Base-by-base conservation (phyloP, 2,797 vertebrate genomes). In the Myripristis jacobus region DNA sequence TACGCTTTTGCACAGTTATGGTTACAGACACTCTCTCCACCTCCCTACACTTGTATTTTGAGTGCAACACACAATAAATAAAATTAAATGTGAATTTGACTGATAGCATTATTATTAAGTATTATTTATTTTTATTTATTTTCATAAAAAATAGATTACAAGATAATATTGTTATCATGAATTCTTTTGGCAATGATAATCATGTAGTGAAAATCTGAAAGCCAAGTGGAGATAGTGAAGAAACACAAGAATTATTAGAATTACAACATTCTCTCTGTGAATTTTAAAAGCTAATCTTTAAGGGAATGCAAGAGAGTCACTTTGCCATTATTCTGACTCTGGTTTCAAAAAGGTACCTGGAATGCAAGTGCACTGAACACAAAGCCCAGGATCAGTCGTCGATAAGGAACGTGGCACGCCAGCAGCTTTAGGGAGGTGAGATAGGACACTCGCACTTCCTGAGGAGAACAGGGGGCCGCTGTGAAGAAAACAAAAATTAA, bases 371-470 rank as follows among this genome's bases (percentile, higher is more conserved):
- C 73, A 1, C 83, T 79, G 38, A 93, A 91, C 34, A 94, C 66
- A 67, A 95, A 95, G 31, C 91, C 89, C 0, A 94, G 84, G 13
- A 94, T 84, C 46, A 95, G 86, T 1, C 86, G 79, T 18, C 66
- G 84, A 46, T 92, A 95, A 0, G 93, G 90, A 13, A 73, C 3
- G 53, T 94, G 93, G 46, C 82, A 27, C 0, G 91, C 1, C 21
- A 94, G 64, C 70, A 80, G 84, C 81, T 85, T 91, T 51, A 94
- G 75, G 1, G 90, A 91, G 29, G 69, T 76, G 25, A 84, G 10
- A 53, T 85, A 94, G 3, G 92, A 73, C 0, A 81, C 75, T 21
- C 24, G 65, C 1, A 55, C 66, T 52, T 61, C 80, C 16, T 75
- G 82, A 38, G 67, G 70, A 19, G 80, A 59, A 29, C 66, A 57